Conservation (phyloP, 2,797 vertebrate genomes). For the Forpus xanthops region DNA sequence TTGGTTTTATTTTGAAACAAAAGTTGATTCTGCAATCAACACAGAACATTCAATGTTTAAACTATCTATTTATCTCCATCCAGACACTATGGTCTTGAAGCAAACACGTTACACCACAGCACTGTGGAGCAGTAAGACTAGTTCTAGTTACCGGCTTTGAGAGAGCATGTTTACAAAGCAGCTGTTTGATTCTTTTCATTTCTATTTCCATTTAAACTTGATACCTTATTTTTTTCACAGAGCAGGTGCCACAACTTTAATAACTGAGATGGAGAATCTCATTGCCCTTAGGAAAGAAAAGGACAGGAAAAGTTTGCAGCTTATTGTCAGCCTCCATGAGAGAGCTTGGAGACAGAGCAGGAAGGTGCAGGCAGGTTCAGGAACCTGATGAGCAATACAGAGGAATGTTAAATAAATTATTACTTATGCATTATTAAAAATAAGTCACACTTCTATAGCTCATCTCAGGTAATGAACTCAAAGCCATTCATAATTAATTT, state of each 20-base stretch:
- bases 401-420: constrained; percentile 62
- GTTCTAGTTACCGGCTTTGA: not conserved
- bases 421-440: constrained; percentile 61
- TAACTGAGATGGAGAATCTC: not conserved
- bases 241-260: not conserved
- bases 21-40: not conserved
- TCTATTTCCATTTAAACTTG: not conserved
- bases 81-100: not conserved
- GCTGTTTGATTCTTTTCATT: not conserved
- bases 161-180: not conserved
- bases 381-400: constrained; percentile 19
- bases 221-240: not conserved
- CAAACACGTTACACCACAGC: not conserved
- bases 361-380: not conserved
- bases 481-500: constrained; percentile 55
- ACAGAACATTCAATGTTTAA: not conserved
- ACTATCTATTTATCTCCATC: not conserved
- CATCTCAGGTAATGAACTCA: constrained; percentile 31
- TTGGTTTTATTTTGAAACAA: not conserved
- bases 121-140: not conserved
- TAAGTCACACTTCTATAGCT: constrained; percentile 43
- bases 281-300: not conserved
- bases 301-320: not conserved
- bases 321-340: not conserved
- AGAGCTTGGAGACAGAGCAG: not conserved